phyloP scores from a whole-genome alignment of 2,113 vertebrate genomes.

The Orthonyx spaldingii region DNA sequence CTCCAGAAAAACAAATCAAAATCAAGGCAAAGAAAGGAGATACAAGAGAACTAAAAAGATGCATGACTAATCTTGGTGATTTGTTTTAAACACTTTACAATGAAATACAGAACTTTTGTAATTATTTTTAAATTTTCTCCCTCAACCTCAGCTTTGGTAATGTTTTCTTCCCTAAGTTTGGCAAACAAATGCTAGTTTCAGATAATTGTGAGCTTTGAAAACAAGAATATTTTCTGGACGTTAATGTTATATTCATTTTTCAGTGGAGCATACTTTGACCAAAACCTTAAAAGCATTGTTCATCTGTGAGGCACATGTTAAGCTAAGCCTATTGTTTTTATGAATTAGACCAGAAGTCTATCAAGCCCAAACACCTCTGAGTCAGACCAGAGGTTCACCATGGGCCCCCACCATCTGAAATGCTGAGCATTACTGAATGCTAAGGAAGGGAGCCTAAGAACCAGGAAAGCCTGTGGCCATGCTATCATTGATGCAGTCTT shows the following conservation, averaged over 20 bases:
- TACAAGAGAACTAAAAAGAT: not conserved
- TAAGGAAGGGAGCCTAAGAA: not conserved
- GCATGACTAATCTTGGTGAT: not conserved
- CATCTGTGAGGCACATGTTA: not conserved
- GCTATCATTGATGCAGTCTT: not conserved
- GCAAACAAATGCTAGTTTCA: not conserved
- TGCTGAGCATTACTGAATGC: not conserved
- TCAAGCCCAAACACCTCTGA: not conserved
- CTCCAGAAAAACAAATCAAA: not conserved
- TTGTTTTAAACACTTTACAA: not conserved
- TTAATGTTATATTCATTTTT: not conserved
- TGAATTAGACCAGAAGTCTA: not conserved
- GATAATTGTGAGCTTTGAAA: not conserved
- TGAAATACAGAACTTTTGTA: not conserved
- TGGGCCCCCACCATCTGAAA: fast-evolving
- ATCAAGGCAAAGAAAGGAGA: not conserved
- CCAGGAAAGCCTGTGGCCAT: not conserved
- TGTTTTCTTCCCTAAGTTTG: not conserved
- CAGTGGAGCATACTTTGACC: not conserved
- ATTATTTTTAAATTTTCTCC: not conserved
- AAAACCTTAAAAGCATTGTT: not conserved
- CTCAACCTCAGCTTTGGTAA: not conserved
- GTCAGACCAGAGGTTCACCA: not conserved
- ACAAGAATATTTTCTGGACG: not conserved
- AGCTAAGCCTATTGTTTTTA: not conserved